These are phyloP conservation scores for Sterna hirundo DNA, from an alignment of 2,113 vertebrate genomes.

Conservation along the genomic window DNA sequence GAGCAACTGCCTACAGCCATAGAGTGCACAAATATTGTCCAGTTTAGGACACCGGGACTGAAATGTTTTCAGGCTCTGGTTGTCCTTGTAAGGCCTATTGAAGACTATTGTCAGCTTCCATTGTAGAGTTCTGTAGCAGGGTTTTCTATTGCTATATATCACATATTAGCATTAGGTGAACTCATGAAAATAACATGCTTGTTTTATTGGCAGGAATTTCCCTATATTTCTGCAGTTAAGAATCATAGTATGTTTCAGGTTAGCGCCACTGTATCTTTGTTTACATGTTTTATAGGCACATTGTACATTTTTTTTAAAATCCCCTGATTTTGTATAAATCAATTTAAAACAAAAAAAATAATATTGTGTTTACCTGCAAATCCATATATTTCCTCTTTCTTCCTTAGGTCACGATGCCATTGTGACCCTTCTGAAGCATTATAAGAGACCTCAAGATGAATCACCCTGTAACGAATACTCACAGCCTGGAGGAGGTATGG, in stretches of 20 bases:
- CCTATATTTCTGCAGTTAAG: neutral
- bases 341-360: neutral
- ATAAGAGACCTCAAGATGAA: constrained; percentile 90
- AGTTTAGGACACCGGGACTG: neutral
- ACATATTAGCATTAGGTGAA: neutral
- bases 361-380: neutral
- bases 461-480: constrained; percentile 94
- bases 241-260: neutral
- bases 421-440: constrained; percentile 93
- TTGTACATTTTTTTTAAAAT: neutral
- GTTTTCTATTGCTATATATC: neutral
- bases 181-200: neutral
- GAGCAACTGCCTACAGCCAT: neutral
- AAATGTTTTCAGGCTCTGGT: neutral
- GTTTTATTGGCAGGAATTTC: neutral
- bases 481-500: constrained; percentile 92
- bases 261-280: fast-evolving
- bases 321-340: neutral
- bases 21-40: too few species aligned
- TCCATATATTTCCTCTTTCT: neutral
- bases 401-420: constrained; percentile 89
- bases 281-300: neutral
- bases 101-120: neutral
- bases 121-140: neutral
- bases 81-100: neutral